Evolutionary conservation across 2,113 vertebrate genomes (phyloP), one percentile per base, ranked within the genome.

Genomic region (Rhineura floridana): DNA sequence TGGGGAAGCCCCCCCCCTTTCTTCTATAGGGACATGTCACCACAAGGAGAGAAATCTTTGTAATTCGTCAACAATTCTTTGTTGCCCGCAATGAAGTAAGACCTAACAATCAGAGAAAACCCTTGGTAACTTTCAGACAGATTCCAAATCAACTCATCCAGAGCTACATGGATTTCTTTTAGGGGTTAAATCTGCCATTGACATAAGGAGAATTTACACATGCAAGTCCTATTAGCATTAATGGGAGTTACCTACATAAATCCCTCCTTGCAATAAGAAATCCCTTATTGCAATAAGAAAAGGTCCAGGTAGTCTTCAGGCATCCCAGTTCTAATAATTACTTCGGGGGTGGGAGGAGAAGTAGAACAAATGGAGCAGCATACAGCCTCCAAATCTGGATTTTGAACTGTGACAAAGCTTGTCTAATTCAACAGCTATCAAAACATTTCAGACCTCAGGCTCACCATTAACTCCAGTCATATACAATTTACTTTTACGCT

Each of bases 171-270:
- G 15, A 87, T 94, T 95, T 91, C 90, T 93, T 93, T 92, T 91
- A 94, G 88, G 90, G 94, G 93, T 95, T 91, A 93, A 94, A 81
- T 91, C 90, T 94, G 91, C 93, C 93, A 93, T 89, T 93, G 90
- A 93, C 91, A 91, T 92, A 90, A 95, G 94, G 90, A 95, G 88
- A 94, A 96, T 93, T 95, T 96, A 95, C 91, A 96, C 90, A 95
- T 94, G 82, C 87, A 95, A 94, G 83, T 93, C 46, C 90, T 92
- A 96, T 95, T 96, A 96, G 92, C 91, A 94, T 93, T 95, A 95
- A 96, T 48, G 95, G 63, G 83, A 92, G 83, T 93, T 95, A 90
- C 89, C 89, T 85, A 94, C 89, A 95, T 94, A 95, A 96, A 95
- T 94, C 73, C 81, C 89, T 3, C 46, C 55, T 63, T 89, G 77